Base-by-base conservation (phyloP, 2,888 invertebrate species). In the Polyommatus icarus region DNA sequence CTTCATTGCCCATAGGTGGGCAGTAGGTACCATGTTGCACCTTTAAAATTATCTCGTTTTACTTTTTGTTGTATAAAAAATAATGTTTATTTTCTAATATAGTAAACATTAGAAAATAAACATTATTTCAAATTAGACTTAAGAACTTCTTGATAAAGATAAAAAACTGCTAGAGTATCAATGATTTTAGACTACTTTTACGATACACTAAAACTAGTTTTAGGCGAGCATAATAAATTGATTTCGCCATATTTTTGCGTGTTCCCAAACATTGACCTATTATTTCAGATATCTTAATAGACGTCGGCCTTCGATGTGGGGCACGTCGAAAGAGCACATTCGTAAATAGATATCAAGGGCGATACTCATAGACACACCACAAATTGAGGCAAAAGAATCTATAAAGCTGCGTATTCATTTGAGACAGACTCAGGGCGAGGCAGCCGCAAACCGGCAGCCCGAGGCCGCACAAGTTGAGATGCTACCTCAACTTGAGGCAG, bases 331-430 rank as follows among this genome's bases (percentile, higher is more conserved):
- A 20, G 46, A 46, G 46, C 40, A n/a, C 72, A 46, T 73, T 40
- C 40, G 24, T 20, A 73, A 73, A 73, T 73, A 73, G 73, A 73
- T 40, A 73, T 73, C 73, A 73, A 40, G 73, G 73, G 40, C 73
- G 73, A 73, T 46, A 12, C 20, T 46, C 46, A 40, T 91, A 87
- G 88, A n/a, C 90, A 1, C 46, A 0, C 20, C 90, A 24, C 12
- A 24, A 3, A 59, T 54, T 54, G 3, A 46, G 46, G 46, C 54
- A 18, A 54, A 18, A 54, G 15, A 18, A 50, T 50, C 18, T 54
- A 18, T 54, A 18, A 36, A 36, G 36, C 32, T 32, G 32, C 36
- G 6, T 36, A 36, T 36, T 4, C 36, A 36, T 36, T 36, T 36
- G 6, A 32, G 36, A 6, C 36, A 6, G 36, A 36, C 36, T 36